A percentile compares a stretch with the other conserved stretches of the same genome.
phyloP scores from a whole-genome alignment of 2,797 vertebrate genomes.

The Poecilia velifera region DNA sequence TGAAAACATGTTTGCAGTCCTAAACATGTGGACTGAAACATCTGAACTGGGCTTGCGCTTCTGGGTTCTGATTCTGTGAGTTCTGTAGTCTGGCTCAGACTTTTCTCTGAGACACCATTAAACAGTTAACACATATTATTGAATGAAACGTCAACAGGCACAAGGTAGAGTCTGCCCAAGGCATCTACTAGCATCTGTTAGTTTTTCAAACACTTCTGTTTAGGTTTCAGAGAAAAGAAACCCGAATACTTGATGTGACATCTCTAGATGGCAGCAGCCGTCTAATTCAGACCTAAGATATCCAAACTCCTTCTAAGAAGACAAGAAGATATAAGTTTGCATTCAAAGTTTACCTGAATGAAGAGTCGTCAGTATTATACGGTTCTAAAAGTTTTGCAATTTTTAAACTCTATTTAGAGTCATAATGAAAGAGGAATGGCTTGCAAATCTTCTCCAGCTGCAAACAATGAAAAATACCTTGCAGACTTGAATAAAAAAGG shows the following conservation, averaged over 20 bases:
- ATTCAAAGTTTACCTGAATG: not conserved
- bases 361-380: not conserved
- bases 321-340: not conserved
- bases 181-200: not conserved
- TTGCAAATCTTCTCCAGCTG: not conserved
- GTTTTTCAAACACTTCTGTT: too few relatives aligned
- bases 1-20: not conserved
- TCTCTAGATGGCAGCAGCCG: not conserved
- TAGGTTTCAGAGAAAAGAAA: not conserved
- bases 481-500: not conserved
- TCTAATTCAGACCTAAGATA: not conserved
- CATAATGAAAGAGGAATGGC: not conserved
- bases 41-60: not conserved
- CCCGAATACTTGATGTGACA: not conserved
- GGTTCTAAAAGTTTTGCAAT: not conserved
- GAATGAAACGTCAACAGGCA: not conserved
- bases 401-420: not conserved
- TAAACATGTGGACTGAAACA: too few relatives aligned
- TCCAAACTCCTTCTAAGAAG: not conserved
- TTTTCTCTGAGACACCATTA: not conserved
- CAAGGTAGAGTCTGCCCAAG: not conserved
- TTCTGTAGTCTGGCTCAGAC: not conserved
- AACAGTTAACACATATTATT: not conserved
- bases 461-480: not conserved
- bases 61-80: not conserved